Percentiles rank a stretch among this genome's conserved stretches.
Conservation (phyloP, 2,888 invertebrate genomes). For the Scaptomyza flava region DNA sequence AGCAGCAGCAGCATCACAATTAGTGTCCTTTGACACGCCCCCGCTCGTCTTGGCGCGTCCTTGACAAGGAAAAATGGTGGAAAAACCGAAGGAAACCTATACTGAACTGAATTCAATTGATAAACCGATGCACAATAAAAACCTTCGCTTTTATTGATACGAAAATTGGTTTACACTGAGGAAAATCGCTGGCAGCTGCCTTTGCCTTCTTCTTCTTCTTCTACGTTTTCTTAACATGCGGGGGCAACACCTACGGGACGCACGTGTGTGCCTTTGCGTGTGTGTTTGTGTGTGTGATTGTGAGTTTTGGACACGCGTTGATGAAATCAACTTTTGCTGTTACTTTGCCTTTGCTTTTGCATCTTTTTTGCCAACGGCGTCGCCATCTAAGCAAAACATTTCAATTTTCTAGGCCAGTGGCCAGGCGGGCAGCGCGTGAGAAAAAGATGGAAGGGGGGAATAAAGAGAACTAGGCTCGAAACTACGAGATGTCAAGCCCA, state of each 20-base stretch:
- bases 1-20: constrained; percentile 52
- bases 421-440: constrained; percentile 26
- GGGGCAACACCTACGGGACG: constrained; percentile 74
- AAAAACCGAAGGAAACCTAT: constrained; percentile 46
- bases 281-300: constrained; percentile 18
- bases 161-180: constrained; percentile 74
- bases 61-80: constrained; percentile 36
- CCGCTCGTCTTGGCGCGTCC: constrained; percentile 50
- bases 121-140: constrained; percentile 57
- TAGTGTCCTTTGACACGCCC: constrained; percentile 75
- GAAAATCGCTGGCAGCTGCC: constrained; percentile 70
- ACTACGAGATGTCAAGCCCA: constrained; percentile 40
- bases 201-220: constrained; percentile 13
- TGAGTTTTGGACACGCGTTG: constrained; percentile 50
- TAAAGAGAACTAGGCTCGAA: constrained; percentile 44
- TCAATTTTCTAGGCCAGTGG: constrained; percentile 79
- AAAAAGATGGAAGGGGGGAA: not conserved
- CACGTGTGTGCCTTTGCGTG: constrained; percentile 42
- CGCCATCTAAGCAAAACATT: constrained; percentile 66
- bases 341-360: constrained; percentile 26
- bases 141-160: constrained; percentile 75
- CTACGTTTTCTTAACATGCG: constrained; percentile 30
- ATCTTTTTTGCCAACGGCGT: constrained; percentile 44
- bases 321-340: constrained; percentile 43
- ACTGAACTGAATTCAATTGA: constrained; percentile 59